phyloP scores from a whole-genome alignment of 2,888 invertebrate genomes.

The Apotomis betuletana region DNA sequence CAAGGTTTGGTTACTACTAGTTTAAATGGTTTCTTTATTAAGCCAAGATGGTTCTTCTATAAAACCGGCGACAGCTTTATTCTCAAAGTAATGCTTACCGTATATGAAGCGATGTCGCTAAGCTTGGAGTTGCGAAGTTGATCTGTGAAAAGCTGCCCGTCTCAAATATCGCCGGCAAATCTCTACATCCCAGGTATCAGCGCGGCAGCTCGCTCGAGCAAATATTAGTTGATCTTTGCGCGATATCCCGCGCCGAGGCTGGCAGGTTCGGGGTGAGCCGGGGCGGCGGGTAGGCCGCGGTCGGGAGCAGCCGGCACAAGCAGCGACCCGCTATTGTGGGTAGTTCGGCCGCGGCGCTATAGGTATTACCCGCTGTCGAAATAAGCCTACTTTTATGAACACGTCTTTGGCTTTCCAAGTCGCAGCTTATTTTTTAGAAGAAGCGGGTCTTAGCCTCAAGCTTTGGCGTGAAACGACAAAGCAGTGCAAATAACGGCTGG shows the following conservation, averaged over 20 bases:
- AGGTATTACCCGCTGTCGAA: background rate
- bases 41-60: no score
- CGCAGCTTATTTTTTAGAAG: constrained; percentile 5
- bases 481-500: constrained; percentile 23
- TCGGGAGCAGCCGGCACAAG: background rate
- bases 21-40: background rate
- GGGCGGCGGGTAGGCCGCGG: background rate
- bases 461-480: background rate
- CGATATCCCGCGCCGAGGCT: constrained; percentile 7
- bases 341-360: constrained; percentile 10
- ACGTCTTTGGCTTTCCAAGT: constrained; percentile 6
- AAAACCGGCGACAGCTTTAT: no score
- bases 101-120: background rate
- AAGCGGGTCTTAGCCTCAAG: background rate
- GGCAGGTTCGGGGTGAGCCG: background rate
- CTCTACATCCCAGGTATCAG: background rate
- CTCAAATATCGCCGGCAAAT: constrained; percentile 13
- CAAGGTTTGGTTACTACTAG: constrained; percentile 23
- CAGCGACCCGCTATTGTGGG: background rate
- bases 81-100: no score
- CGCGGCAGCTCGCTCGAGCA: constrained; percentile 9
- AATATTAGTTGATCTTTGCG: constrained; percentile 27
- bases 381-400: constrained; percentile 20
- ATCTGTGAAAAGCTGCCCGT: background rate
- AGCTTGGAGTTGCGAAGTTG: background rate